Base-by-base conservation (phyloP, 2,797 vertebrate species). In the Diplodus puntazzo region DNA sequence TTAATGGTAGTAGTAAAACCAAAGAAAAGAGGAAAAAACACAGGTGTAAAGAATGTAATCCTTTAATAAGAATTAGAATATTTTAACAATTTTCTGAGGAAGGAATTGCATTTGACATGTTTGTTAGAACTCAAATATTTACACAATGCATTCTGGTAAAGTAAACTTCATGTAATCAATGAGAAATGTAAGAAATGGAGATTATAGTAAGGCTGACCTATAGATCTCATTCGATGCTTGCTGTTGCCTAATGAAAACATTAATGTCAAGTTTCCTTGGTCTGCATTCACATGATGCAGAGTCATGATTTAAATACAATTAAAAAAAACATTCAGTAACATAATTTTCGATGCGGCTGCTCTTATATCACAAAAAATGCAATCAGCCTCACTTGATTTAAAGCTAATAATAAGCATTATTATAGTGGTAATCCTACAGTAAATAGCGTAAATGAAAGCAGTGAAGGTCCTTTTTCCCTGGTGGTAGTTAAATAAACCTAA, bases 401-500 rank as follows among this genome's bases (percentile, higher is more conserved):
- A 57, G 71, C 12, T 54, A 69, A 73, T 54, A 62, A 69, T 79
- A 65, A 69, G 9, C 69, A 69, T 39, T 53, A 49, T 75, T 61
- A 58, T 1, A 59, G 50, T 8, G 73, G 65, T 79, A 87, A 85
- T 81, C 25, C 69, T n/a, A n/a, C 34, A 0, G 43, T 76, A 76
- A 81, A 85, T 1, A 30, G 72, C 55, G 68, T 45, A 79, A 79
- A 79, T 46, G 66, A 10, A 65, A 57, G 67, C 21, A 63, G 42
- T 65, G 55, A 72, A 78, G 66, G 72, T 69, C 62, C 54, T 57
- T 58, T 34, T 60, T 83, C 61, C 72, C 81, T 53, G 23, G 66
- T 81, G 77, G 80, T 59, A 80, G 65, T 75, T 64, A 85, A 88
- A 81, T 52, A 59, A 77, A 0, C 73, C 66, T 90, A 89, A 92